phyloP scores from a whole-genome alignment of 2,888 invertebrate species.

The Netelia melanura region DNA sequence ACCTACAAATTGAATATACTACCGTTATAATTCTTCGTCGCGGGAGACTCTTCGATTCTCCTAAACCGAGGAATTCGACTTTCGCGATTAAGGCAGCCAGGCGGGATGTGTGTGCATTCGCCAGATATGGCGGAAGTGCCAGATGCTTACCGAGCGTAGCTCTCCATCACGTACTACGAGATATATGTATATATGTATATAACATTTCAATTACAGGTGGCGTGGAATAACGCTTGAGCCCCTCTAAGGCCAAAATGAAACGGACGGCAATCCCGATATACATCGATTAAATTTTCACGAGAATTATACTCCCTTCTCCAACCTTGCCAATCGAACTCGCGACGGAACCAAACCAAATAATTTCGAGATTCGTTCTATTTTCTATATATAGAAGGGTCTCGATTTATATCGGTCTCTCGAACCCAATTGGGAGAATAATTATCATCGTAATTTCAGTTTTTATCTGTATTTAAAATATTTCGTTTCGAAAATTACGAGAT shows the following conservation, averaged over 20 bases:
- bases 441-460: no score
- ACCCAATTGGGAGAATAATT: no score
- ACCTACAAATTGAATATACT: no score
- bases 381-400: no score
- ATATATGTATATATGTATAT: not conserved
- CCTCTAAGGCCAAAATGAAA: slow-evolving; percentile 46
- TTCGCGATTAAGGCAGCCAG: not conserved
- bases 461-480: no score
- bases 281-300: slow-evolving; percentile 54
- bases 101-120: not conserved
- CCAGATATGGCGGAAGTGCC: not conserved
- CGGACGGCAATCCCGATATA: slow-evolving; percentile 30
- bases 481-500: no score
- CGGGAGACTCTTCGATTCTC: slow-evolving; percentile 41
- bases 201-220: not conserved
- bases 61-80: slow-evolving; percentile 32
- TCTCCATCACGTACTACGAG: not conserved
- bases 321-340: slow-evolving; percentile 43
- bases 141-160: not conserved
- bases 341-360: no score
- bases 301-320: slow-evolving; percentile 45
- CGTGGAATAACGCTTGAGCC: not conserved
- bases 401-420: no score
- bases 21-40: not conserved
- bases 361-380: no score